phyloP scores from a whole-genome alignment of 2,113 vertebrate species.

The Salvelinus fontinalis region DNA sequence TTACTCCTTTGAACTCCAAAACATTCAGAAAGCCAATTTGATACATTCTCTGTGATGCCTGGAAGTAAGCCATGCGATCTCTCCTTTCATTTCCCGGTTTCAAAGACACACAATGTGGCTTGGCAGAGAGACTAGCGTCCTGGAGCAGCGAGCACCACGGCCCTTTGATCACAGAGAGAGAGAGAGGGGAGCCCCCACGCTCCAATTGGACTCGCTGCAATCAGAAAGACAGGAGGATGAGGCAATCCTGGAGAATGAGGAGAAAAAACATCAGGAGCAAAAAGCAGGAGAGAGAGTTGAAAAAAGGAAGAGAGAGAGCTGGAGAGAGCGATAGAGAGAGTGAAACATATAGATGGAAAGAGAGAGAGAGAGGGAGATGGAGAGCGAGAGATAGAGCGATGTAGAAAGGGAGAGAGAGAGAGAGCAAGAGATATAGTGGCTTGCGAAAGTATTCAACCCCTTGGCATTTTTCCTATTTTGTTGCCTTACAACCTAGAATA shows the following conservation, averaged over 20 bases:
- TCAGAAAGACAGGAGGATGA: not conserved
- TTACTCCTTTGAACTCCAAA: conserved; percentile 36
- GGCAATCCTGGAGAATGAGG: not conserved
- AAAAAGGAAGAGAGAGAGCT: not conserved
- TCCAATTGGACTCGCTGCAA: conserved; percentile 16
- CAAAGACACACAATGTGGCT: conserved; percentile 23
- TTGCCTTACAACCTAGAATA: too few relatives aligned
- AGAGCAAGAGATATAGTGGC: too few relatives aligned
- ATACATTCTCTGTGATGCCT: conserved; percentile 21
- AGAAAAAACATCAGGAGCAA: not conserved
- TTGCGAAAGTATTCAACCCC: too few relatives aligned
- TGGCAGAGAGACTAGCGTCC: conserved; percentile 1
- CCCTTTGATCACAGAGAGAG: conserved; percentile 20
- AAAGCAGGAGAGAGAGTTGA: too few relatives aligned
- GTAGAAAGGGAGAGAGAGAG: too few relatives aligned
- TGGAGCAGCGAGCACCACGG: not conserved
- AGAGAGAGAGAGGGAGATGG: too few relatives aligned
- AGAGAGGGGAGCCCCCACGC: not conserved
- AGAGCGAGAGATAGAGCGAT: too few relatives aligned
- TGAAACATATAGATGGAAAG: too few relatives aligned
- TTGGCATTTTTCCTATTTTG: too few relatives aligned
- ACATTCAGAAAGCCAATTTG: conserved; percentile 36
- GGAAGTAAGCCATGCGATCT: not conserved
- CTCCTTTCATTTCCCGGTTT: conserved; percentile 18
- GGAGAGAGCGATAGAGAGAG: not conserved